phyloP scores from a whole-genome alignment of 1,140 invertebrate species.

The Drosophila murphyi region DNA sequence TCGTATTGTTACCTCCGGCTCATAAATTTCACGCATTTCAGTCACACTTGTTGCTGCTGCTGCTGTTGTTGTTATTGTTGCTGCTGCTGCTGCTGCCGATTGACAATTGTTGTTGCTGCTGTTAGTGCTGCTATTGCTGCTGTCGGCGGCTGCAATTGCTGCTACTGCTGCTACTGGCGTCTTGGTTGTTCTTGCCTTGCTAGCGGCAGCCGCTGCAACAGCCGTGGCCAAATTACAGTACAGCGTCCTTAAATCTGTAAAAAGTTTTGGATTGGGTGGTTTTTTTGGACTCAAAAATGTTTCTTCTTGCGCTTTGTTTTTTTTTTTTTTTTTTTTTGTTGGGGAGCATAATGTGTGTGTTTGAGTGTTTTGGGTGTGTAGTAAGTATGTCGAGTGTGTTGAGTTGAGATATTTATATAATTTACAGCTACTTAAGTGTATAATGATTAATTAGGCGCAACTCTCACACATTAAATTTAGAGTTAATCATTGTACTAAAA shows the following conservation, averaged over 20 bases:
- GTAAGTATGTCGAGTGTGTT: too few species aligned
- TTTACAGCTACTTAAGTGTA: slow-evolving; percentile 44
- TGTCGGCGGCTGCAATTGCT: slow-evolving; percentile 25
- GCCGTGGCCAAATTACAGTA: slow-evolving; percentile 84
- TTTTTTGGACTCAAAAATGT: slow-evolving; percentile 69
- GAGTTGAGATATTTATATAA: slow-evolving; percentile 13
- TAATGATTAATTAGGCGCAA: slow-evolving; percentile 49
- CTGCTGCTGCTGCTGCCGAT: slow-evolving; percentile 9
- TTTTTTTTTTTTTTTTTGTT: slow-evolving; percentile 5
- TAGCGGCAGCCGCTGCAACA: slow-evolving; percentile 78
- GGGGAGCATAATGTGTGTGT: background rate
- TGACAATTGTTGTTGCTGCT: slow-evolving; percentile 41
- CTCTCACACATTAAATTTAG: slow-evolving; percentile 47
- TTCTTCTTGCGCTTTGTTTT: slow-evolving; percentile 31
- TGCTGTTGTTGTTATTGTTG: slow-evolving; percentile 12
- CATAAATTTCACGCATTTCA: slow-evolving; percentile 62
- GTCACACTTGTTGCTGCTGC: slow-evolving; percentile 26
- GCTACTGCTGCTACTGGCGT: slow-evolving; percentile 44
- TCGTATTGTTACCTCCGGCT: slow-evolving; percentile 78
- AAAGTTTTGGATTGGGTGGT: slow-evolving; percentile 72
- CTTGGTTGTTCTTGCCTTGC: slow-evolving; percentile 46
- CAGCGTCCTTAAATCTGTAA: slow-evolving; percentile 84
- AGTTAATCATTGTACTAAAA: slow-evolving; percentile 36
- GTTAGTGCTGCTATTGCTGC: slow-evolving; percentile 31
- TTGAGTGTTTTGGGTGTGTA: slow-evolving; percentile 2